phyloP scores from a whole-genome alignment of 2,797 vertebrate species.

The Cuculus canorus region DNA sequence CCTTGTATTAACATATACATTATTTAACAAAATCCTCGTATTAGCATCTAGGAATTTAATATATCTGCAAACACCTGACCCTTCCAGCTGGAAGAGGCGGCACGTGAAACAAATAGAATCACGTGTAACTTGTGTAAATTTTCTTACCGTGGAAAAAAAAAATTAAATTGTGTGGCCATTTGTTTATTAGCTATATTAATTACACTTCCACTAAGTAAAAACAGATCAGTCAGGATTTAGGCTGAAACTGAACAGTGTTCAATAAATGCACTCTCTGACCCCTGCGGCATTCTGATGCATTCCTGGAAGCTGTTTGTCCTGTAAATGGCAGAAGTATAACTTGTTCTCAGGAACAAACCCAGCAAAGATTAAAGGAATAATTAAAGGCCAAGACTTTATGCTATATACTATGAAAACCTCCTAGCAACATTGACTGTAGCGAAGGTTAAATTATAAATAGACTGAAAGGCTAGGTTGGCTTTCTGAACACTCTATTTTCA shows the following conservation, averaged over 20 bases:
- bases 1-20: background rate
- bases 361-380: constrained; percentile 59
- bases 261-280: constrained; percentile 6
- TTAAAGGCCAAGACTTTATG: constrained; percentile 43
- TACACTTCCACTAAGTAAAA: constrained; percentile 14
- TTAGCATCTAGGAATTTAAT: background rate
- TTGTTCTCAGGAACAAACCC: constrained; percentile 28
- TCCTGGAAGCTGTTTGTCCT: constrained; percentile 36
- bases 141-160: fast-evolving
- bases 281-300: background rate
- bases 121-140: background rate
- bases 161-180: background rate
- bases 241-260: background rate
- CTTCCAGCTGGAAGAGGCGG: background rate
- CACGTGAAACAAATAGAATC: background rate
- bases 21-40: background rate
- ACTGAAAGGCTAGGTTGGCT: background rate
- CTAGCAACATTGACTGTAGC: background rate
- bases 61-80: background rate
- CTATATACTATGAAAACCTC: constrained; percentile 22
- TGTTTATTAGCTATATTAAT: constrained; percentile 24
- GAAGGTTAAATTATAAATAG: constrained; percentile 38
- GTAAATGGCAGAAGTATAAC: constrained; percentile 27
- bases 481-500: constrained; percentile 9
- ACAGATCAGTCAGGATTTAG: background rate